Percentiles rank a stretch among this genome's conserved stretches.
Evolutionary conservation across 2,888 invertebrate genomes (phyloP).

Genomic region (Chalcis sispes): DNA sequence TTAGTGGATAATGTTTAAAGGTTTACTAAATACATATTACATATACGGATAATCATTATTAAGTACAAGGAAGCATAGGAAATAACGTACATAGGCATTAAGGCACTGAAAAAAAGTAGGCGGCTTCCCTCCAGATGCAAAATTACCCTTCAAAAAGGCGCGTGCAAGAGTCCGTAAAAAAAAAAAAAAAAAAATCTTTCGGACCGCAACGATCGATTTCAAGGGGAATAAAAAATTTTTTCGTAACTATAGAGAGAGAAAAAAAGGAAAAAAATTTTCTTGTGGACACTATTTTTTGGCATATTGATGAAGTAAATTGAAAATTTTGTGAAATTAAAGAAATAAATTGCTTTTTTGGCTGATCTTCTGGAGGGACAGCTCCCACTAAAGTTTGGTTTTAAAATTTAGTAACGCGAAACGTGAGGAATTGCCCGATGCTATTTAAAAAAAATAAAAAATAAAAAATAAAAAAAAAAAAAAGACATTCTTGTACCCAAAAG

Average conservation of each 20-base stretch:
- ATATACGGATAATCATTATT: conserved; percentile 75
- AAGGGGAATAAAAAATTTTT: conserved; percentile 53
- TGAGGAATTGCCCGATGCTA: conserved; percentile 74
- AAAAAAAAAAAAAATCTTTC: conserved; percentile 34
- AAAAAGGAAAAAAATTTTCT: conserved; percentile 24
- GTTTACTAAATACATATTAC: conserved; percentile 71
- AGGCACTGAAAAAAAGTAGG: conserved; percentile 69
- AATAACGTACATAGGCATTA: conserved; percentile 72
- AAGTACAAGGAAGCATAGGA: conserved; percentile 74
- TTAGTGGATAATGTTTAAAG: conserved; percentile 75
- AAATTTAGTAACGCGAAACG: conserved; percentile 69
- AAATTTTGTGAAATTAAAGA: conserved; percentile 19
- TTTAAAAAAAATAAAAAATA: conserved; percentile 54
- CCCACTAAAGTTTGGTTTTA: conserved; percentile 69
- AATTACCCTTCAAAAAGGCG: conserved; percentile 62
- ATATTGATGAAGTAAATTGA: conserved; percentile 7
- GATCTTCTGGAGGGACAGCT: conserved; percentile 69
- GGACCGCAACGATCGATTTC: conserved; percentile 53
- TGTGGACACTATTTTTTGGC: conserved; percentile 33
- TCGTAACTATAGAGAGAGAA: no score
- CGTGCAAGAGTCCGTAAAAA: conserved; percentile 48
- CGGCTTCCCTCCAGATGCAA: conserved; percentile 70
- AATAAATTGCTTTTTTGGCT: conserved; percentile 42
- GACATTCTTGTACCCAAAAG: conserved; percentile 48
- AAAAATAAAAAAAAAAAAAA: conserved; percentile 54